These are phyloP conservation scores for Aquatica leii DNA, from an alignment of 2,888 invertebrate genomes.

Conservation along the genomic window DNA sequence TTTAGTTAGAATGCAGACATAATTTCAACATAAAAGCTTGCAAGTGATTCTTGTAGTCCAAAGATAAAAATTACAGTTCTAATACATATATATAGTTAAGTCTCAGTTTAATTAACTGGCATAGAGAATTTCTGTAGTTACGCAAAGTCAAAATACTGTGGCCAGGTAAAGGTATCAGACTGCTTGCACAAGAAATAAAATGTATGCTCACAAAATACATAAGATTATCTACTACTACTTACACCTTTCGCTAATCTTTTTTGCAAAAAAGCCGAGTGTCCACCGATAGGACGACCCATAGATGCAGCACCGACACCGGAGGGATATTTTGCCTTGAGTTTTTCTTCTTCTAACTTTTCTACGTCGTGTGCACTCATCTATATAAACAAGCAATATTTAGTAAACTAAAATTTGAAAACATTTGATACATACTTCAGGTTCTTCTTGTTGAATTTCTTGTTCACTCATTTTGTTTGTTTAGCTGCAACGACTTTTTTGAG, in stretches of 20 bases:
- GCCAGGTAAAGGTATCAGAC: no score
- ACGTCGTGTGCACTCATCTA: constrained; percentile 72
- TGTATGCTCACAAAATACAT: no score
- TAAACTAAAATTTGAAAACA: not conserved
- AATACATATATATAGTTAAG: no score
- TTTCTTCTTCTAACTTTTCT: constrained; percentile 91
- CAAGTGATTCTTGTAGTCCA: no score
- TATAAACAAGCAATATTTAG: constrained; percentile 42
- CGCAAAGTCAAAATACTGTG: no score
- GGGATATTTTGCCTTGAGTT: constrained; percentile 89
- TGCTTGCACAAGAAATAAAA: no score
- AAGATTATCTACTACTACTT: no score
- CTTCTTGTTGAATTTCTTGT: constrained; percentile 34
- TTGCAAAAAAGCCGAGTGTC: constrained; percentile 91
- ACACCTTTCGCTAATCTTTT: constrained; percentile 95
- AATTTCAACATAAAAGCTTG: no score
- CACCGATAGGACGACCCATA: constrained; percentile 64
- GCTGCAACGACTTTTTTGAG: not conserved
- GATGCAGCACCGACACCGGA: constrained; percentile 72
- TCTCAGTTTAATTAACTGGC: no score
- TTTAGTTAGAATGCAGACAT: no score
- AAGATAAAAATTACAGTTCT: no score
- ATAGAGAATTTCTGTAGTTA: no score
- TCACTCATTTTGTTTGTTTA: constrained; percentile 34
- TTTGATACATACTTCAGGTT: not conserved